Evolutionary conservation across 2,888 invertebrate species (phyloP), one percentile per base, ranked within the genome.

Genomic region (Ichneumoninae sp.): DNA sequence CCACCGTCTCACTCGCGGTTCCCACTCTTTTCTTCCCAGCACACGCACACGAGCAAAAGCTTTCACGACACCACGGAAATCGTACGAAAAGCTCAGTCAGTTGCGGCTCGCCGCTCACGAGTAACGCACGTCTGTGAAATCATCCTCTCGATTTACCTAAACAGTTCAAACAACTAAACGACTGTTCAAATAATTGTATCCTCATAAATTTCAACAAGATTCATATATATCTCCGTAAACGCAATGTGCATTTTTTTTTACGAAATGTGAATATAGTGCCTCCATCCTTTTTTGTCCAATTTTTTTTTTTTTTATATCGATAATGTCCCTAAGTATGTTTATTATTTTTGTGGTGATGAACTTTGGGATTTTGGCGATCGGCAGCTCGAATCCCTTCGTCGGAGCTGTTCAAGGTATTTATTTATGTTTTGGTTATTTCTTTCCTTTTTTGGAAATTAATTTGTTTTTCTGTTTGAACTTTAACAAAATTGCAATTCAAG

Each of bases 81-180:
- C 79, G 52, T 65, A 83, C 65, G 80, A 82, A 91, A 91, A 91
- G 90, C 91, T 91, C 87, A 87, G 81, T 88, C 87, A 90, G 89
- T 91, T 87, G 90, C 87, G 86, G 88, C 84, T 80, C 66, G 86
- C 80, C 83, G 80, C 83, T 80, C 84, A 65, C 74, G 81, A 76
- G 68, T 68, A 74, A 77, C 80, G 68, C 76, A 76, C 71, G 52
- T 22, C 36, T 50, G 84, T 83, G 79, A 74, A 65, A 69, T 68
- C 82, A 71, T 36, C 66, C 65, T 76, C 77, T 60, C 8, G 30
- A 71, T 72, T 36, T 54, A 30, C 13, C n/a, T 19, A 40, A 26
- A 57, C 47, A 36, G 16, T 47, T 50, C n/a, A 10, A 66, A 13
- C 16, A 47, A 71, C 3, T 10, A 16, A 36, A 72, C 7, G 7